Evolutionary conservation across 2,113 vertebrate genomes (phyloP).

Genomic region (Lagopus muta): DNA sequence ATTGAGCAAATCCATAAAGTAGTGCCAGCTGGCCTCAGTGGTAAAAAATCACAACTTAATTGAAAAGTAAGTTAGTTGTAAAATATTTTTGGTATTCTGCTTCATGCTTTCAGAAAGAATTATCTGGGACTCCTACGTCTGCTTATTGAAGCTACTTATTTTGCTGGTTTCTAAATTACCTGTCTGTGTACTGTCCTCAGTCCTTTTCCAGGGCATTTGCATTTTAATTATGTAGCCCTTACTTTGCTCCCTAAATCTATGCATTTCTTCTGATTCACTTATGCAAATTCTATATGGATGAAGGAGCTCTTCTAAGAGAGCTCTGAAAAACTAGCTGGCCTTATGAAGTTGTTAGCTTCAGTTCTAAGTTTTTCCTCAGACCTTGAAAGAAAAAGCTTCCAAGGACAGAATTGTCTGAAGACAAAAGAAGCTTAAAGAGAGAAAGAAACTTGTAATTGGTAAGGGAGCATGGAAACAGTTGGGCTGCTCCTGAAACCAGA

Average conservation of each 20-base stretch:
- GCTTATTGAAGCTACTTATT: neutral
- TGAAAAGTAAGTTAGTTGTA: neutral
- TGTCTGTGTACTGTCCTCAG: neutral
- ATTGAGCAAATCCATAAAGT: neutral
- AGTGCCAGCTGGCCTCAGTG: neutral
- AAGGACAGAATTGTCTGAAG: neutral
- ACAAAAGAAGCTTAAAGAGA: slow-evolving; percentile 8
- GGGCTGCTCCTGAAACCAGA: neutral
- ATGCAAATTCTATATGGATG: neutral
- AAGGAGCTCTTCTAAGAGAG: neutral
- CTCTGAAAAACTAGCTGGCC: neutral
- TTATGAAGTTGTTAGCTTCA: neutral
- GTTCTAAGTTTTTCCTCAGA: neutral
- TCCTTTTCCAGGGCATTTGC: neutral
- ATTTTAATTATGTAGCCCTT: neutral
- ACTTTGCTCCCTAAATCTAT: neutral
- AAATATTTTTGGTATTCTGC: neutral
- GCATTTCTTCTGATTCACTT: neutral
- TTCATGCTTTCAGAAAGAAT: slow-evolving; percentile 6
- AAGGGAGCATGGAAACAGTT: neutral
- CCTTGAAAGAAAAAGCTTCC: neutral
- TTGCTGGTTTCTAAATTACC: neutral
- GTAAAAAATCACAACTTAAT: neutral
- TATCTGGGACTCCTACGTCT: neutral
- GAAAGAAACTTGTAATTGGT: neutral